Evolutionary conservation across 2,113 vertebrate genomes (phyloP), one percentile per base, ranked within the genome.

Genomic region (Mohoua ochrocephala): DNA sequence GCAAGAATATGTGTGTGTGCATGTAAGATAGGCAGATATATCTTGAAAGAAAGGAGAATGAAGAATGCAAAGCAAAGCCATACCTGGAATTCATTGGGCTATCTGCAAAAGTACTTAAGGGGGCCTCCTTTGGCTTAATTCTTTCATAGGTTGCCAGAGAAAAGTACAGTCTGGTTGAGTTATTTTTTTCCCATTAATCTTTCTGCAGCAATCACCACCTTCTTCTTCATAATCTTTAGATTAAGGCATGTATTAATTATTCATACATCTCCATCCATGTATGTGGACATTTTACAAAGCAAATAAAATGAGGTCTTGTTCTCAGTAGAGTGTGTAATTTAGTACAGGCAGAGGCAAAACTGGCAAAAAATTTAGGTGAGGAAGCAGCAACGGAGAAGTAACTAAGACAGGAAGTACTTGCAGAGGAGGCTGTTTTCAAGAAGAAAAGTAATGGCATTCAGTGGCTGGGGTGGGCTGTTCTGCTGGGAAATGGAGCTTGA

Each of bases 181-280:
- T 88, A 88, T 94, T 95, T 95, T 33, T 7, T 90, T 91, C 64
- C 23, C 76, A 84, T 92, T 86, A 93, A 89, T 94, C 71, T 93
- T 92, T 92, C 85, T 91, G 15, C 73, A 94, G 79, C 76, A 86
- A 71, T 89, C 88, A 63, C 64, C 87, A 90, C 79, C 78, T 96
- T 87, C 82, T 94, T 94, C 71, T 94, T 96, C 79, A 94, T 93
- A 91, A 93, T 96, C 83, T 91, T 96, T 86, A 86, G 60, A 95
- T 97, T 93, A 96, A 93, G 54, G 52, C 18, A 63, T 45, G 10
- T 77, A 91, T 97, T 95, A 95, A 95, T 93, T 96, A 94, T 96
- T 94, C 92, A 91, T 86, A 64, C 53, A 42, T 54, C 44, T 95
- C 88, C 56, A 92, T 86, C 76, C 60, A 75, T 81, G 44, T 84